A percentile compares a stretch with the other conserved stretches of the same genome.
These are phyloP conservation scores for Hypothenemus hampei DNA, from an alignment of 1,140 invertebrate genomes.

Conservation along the genomic window DNA sequence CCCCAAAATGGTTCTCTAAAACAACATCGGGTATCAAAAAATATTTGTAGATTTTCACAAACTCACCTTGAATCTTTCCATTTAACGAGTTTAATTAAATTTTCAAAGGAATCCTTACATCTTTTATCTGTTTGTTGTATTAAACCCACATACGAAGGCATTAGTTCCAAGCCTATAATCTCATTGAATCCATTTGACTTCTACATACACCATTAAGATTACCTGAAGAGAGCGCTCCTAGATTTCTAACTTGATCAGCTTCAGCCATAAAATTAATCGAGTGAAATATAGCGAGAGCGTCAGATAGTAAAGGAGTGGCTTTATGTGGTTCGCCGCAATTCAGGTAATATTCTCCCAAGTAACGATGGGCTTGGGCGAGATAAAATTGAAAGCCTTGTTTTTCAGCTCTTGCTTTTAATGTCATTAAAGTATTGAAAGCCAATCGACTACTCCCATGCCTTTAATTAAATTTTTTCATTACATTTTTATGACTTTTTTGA, in stretches of 20 bases:
- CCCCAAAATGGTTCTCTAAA: no score
- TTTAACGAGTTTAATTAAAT: conserved; percentile 24
- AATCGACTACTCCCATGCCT: conserved; percentile 30
- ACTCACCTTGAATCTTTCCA: no score
- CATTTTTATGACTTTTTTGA: not conserved
- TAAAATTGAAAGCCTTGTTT: conserved; percentile 34
- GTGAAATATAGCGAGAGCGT: conserved; percentile 38
- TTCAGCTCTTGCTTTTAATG: conserved; percentile 34
- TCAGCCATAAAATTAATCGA: conserved; percentile 28
- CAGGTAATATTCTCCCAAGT: conserved; percentile 41
- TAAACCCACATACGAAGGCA: conserved; percentile 28
- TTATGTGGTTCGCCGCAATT: conserved; percentile 32
- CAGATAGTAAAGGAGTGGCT: conserved; percentile 37
- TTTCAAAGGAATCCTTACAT: conserved; percentile 4
- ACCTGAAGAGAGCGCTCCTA: conserved; percentile 40
- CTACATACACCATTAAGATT: conserved; percentile 2
- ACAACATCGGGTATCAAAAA: no score
- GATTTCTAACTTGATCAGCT: conserved; percentile 37
- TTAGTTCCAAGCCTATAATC: conserved; percentile 31
- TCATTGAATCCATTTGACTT: not conserved
- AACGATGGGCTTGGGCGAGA: conserved; percentile 37
- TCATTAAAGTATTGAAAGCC: conserved; percentile 32
- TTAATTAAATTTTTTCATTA: not conserved
- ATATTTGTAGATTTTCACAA: no score
- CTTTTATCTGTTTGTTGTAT: conserved; percentile 21